phyloP scores from a whole-genome alignment of 2,797 vertebrate species.

The Diceros bicornis region DNA sequence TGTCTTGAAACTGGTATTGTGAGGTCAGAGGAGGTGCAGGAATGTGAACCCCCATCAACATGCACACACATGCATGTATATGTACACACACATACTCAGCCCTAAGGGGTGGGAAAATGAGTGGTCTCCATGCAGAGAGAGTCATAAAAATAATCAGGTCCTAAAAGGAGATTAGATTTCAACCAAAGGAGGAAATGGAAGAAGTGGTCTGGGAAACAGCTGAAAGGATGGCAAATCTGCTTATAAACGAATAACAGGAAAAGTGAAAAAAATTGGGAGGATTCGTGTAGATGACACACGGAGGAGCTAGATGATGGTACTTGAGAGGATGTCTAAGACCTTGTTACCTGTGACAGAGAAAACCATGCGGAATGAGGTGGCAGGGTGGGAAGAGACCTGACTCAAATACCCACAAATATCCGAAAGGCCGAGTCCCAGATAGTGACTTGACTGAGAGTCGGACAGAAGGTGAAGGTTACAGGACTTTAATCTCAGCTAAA shows the following conservation, averaged over 20 bases:
- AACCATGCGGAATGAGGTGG: neutral
- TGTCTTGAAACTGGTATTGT: too few relatives aligned
- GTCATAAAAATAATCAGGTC: neutral
- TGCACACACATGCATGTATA: rapidly evolving
- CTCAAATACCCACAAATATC: neutral
- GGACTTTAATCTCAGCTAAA: neutral
- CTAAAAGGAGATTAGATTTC: neutral
- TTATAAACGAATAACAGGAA: neutral
- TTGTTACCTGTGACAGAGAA: too few relatives aligned
- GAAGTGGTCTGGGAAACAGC: neutral
- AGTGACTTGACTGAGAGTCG: neutral
- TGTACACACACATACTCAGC: neutral
- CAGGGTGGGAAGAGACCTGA: neutral
- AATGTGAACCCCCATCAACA: rapidly evolving
- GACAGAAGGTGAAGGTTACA: neutral
- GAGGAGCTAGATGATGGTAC: neutral
- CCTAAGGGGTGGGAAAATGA: neutral
- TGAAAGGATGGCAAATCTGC: neutral
- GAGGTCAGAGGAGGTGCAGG: neutral
- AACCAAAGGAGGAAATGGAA: neutral
- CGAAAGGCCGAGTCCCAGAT: neutral
- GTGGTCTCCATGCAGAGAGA: neutral
- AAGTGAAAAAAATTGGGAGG: neutral
- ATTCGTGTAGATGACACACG: neutral
- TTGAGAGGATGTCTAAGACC: too few relatives aligned